Conservation (phyloP, 2,113 vertebrate species). For the Malurus elegans region DNA sequence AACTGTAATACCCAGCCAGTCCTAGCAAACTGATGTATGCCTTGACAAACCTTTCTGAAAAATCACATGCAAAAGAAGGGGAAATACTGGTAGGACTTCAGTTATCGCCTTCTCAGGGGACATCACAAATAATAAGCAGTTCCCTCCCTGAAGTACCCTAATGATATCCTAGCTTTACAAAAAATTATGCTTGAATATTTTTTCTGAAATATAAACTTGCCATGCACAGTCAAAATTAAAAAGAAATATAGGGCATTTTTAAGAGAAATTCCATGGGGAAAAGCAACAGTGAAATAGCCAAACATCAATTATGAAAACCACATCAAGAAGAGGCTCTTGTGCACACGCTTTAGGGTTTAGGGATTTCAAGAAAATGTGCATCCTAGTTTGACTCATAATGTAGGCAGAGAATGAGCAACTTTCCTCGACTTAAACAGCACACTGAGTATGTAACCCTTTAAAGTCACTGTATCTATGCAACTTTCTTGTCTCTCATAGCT, state of each 20-base stretch:
- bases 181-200: not conserved
- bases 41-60: not conserved
- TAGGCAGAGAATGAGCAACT: slow-evolving; percentile 40
- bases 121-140: not conserved
- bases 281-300: slow-evolving; percentile 26
- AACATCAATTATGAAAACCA: slow-evolving; percentile 50
- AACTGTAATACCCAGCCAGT: not conserved
- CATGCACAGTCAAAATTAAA: slow-evolving; percentile 27
- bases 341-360: not conserved
- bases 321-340: slow-evolving; percentile 30
- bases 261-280: slow-evolving; percentile 31
- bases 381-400: slow-evolving; percentile 23
- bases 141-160: not conserved
- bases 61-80: not conserved
- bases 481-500: not conserved
- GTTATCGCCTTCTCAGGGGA: not conserved
- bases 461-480: not conserved
- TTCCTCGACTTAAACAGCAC: not conserved
- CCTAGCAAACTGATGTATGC: not conserved
- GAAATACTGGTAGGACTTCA: not conserved
- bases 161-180: not conserved
- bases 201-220: slow-evolving; percentile 23
- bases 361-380: slow-evolving; percentile 30
- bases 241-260: slow-evolving; percentile 40
- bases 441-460: not conserved